Conservation (phyloP, 2,888 invertebrate genomes). For the Epicampocera succincta region DNA sequence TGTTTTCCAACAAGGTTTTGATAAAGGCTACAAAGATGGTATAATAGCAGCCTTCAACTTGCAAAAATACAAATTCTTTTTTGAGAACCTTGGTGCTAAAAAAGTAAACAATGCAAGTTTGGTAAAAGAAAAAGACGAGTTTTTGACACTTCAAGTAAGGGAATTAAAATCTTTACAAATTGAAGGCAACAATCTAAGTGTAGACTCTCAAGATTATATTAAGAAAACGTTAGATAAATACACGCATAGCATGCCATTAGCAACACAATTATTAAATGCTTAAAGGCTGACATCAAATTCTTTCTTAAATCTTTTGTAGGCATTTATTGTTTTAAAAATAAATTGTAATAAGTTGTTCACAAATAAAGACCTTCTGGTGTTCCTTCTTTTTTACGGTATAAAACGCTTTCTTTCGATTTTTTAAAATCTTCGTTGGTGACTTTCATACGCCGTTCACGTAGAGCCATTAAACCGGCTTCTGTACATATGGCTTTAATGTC, state of each 20-base stretch:
- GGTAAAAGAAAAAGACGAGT: constrained; percentile 44
- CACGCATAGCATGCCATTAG: constrained; percentile 68
- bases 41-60: constrained; percentile 84
- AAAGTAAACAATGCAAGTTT: constrained; percentile 8
- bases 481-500: constrained; percentile 99
- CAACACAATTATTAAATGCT: constrained; percentile 67
- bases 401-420: constrained; percentile 99
- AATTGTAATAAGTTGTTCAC: constrained; percentile 86
- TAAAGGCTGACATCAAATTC: neutral
- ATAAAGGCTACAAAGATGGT: constrained; percentile 86
- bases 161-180: constrained; percentile 68
- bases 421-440: constrained; percentile 99
- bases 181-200: constrained; percentile 60
- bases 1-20: constrained; percentile 87
- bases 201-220: constrained; percentile 72
- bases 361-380: constrained; percentile 99
- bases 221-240: constrained; percentile 69
- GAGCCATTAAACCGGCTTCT: constrained; percentile 98
- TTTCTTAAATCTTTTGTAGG: too few species aligned
- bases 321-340: constrained; percentile 13
- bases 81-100: constrained; percentile 48
- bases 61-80: constrained; percentile 77
- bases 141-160: constrained; percentile 46
- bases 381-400: constrained; percentile 99
- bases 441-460: constrained; percentile 99